Evolutionary conservation across 2,888 invertebrate genomes (phyloP).

Genomic region (Lymantria monacha): DNA sequence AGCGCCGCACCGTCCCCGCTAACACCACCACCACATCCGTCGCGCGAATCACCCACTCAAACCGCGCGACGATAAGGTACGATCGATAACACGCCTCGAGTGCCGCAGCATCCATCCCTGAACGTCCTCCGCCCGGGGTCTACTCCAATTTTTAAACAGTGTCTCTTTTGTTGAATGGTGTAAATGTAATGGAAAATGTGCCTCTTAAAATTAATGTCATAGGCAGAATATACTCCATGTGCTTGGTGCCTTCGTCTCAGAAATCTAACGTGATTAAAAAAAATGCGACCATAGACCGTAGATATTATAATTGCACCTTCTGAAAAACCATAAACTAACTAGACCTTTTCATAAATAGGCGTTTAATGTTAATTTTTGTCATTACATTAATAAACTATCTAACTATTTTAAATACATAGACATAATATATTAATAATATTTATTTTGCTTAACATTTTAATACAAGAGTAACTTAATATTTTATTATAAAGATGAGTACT

Average conservation of each 20-base stretch:
- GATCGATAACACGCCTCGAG: conserved; percentile 57
- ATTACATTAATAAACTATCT: too few relatives aligned
- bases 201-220: not conserved
- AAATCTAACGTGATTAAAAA: not conserved
- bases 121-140: conserved; percentile 30
- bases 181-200: not conserved
- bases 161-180: not conserved
- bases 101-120: conserved; percentile 53
- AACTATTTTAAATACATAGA: too few relatives aligned
- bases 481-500: too few relatives aligned
- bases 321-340: too few relatives aligned
- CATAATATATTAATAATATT: too few relatives aligned
- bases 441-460: too few relatives aligned
- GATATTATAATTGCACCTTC: too few relatives aligned
- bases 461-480: too few relatives aligned
- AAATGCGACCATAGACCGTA: not conserved
- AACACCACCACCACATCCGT: conserved; percentile 57
- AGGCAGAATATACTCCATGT: not conserved
- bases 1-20: conserved; percentile 58
- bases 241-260: not conserved
- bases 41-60: conserved; percentile 43
- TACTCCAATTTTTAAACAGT: not conserved
- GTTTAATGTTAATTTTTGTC: too few relatives aligned
- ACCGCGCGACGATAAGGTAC: conserved; percentile 65
- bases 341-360: too few relatives aligned